Evolutionary conservation across 2,888 invertebrate species (phyloP).

Genomic region (Desoria tigrina): DNA sequence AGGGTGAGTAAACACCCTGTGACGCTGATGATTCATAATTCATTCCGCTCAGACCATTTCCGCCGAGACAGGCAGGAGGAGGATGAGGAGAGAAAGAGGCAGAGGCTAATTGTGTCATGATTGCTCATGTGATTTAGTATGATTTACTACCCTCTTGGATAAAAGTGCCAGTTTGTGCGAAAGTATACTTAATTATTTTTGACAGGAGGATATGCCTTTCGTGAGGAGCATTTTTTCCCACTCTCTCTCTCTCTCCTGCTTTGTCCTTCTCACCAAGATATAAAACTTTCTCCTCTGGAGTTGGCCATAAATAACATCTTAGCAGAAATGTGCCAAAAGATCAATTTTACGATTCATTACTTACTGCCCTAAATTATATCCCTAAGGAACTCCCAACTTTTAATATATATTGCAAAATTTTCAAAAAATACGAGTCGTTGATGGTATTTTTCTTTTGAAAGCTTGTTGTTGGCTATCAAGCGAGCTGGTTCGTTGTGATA

Average conservation of each 20-base stretch:
- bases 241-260: too few species aligned
- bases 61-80: neutral
- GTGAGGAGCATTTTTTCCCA: slow-evolving; percentile 14
- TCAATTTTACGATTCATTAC: slow-evolving; percentile 19
- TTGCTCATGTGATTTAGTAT: slow-evolving; percentile 31
- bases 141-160: slow-evolving; percentile 16
- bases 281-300: slow-evolving; percentile 2
- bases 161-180: slow-evolving; percentile 3
- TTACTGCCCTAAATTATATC: neutral
- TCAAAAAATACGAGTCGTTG: too few species aligned
- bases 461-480: too few species aligned
- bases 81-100: slow-evolving; percentile 3
- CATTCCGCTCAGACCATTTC: neutral
- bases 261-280: neutral
- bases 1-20: slow-evolving; percentile 11
- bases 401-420: too few species aligned
- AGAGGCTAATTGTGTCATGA: slow-evolving; percentile 43
- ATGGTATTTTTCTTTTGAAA: too few species aligned
- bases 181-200: slow-evolving; percentile 23
- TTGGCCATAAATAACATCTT: slow-evolving; percentile 10
- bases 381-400: too few species aligned
- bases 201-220: slow-evolving; percentile 9
- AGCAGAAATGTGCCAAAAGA: slow-evolving; percentile 17
- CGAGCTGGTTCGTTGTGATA: too few species aligned
- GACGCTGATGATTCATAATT: slow-evolving; percentile 7